Evolutionary conservation across 2,888 invertebrate species (phyloP), one percentile per base, ranked within the genome.

Genomic region (Eupithecia subfuscata): DNA sequence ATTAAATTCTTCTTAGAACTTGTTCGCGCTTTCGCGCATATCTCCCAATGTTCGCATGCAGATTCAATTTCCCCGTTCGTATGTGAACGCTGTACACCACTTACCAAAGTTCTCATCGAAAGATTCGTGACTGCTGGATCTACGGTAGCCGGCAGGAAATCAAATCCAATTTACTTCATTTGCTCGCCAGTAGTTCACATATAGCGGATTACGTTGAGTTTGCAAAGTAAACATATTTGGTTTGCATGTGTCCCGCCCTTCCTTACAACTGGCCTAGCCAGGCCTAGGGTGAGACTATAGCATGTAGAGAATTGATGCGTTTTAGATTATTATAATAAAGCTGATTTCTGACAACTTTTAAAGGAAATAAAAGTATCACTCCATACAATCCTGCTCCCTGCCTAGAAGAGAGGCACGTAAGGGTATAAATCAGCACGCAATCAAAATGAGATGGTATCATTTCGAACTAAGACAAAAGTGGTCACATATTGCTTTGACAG

Each of bases 161-260:
- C 90, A 91, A 93, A 94, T 93, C 88, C 91, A 93, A 93, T 94
- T 93, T 91, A 90, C 88, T 92, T 92, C 91, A 93, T 94, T 94
- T 91, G 89, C 90, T 89, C 90, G 87, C 90, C 89, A 88, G 90
- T 88, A 93, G 92, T 92, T 93, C 91, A 88, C 90, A 90, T 91
- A 86, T 90, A 91, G 91, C 91, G 90, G 90, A 92, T 93, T 92
- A 92, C 90, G 84, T 88, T 84, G 86, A 71, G 60, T 48, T 63
- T 63, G 68, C 70, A 70, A 52, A 68, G 68, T 45, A 68, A 40
- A n/a, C 12, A 60, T 2, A 60, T 60, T 60, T 60, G 12, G 5
- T 56, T 56, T 56, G 56, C 9, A 60, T 60, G 1, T 60, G 56
- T 12, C 60, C 12, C 60, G 12, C 14, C 8, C n/a, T 9, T 8